A percentile compares a stretch with the other conserved stretches of the same genome.
These are phyloP conservation scores for Himalopsyche phryganea DNA, from an alignment of 1,140 invertebrate species.

Conservation along the genomic window DNA sequence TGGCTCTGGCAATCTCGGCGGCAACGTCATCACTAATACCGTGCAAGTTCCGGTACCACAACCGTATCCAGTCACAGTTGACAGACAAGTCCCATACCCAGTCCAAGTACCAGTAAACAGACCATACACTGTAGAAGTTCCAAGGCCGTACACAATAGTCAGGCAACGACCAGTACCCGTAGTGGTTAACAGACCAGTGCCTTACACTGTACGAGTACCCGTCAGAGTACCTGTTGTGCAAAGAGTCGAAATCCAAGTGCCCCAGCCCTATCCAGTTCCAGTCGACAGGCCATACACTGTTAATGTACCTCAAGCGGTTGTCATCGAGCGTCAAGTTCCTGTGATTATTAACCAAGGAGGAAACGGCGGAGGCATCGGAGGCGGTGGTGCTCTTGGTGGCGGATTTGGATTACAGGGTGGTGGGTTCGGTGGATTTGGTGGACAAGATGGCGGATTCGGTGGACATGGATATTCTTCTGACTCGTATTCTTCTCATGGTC, in stretches of 20 bases:
- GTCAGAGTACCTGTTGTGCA: conserved; percentile 49
- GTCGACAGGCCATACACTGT: conserved; percentile 42
- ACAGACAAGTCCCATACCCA: conserved; percentile 37
- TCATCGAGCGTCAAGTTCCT: conserved; percentile 52
- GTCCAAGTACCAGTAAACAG: conserved; percentile 49
- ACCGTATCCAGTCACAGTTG: conserved; percentile 41
- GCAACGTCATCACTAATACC: conserved; percentile 36
- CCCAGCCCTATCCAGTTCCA: conserved; percentile 39
- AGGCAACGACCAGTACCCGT: conserved; percentile 51
- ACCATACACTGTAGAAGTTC: conserved; percentile 54
- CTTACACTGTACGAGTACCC: conserved; percentile 53
- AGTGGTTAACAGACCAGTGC: conserved; percentile 48
- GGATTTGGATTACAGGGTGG: conserved; percentile 4
- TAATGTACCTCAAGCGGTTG: conserved; percentile 43
- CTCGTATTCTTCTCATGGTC: too few species aligned
- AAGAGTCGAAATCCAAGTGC: conserved; percentile 36
- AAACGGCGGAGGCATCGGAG: conserved; percentile 22
- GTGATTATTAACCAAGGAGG: conserved; percentile 40
- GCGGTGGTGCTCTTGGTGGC: conserved; percentile 1
- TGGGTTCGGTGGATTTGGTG: background rate
- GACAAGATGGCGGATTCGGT: conserved; percentile 7
- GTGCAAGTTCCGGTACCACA: conserved; percentile 41
- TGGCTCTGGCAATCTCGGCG: conserved; percentile 5
- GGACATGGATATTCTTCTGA: conserved; percentile 5
- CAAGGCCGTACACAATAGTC: conserved; percentile 49